Evolutionary conservation across 2,888 invertebrate genomes (phyloP), one percentile per base, ranked within the genome.

Genomic region (Drosophila anomelani): DNA sequence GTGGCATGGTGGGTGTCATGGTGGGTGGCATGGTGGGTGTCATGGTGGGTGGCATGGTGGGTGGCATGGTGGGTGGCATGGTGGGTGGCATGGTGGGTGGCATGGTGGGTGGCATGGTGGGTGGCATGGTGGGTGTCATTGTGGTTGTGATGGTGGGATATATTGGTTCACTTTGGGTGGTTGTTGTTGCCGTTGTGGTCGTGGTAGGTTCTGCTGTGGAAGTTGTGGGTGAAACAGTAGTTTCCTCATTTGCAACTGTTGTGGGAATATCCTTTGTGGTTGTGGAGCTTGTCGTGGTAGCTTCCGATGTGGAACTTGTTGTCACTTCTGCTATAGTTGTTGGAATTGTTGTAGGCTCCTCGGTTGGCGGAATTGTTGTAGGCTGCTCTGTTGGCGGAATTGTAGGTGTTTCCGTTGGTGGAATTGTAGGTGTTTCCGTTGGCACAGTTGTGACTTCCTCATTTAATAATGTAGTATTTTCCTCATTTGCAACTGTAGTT

Each of bases 31-130:
- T 26, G 26, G 26, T 26, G 26, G 23, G 23, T 23, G 23, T 1
- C 23, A 4, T 23, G 23, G 23, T 23, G 23, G 23, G 23, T 2
- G 23, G 23, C 23, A 4, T 23, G 23, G 23, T 62, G 32, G 77
- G 58, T 12, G 63, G 59, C 10, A 5, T 7, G 17, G 71, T 62
- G 32, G 77, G 58, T 12, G 63, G 56, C 10, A 5, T 8, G n/a
- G 44, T 56, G 17, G 53, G 43, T 8, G 70, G 54, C 7, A 3
- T 12, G 20, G 53, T 59, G 0, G 84, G 26, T 26, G 26, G 26
- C 26, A 26, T 26, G 4, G 26, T 26, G 26, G 26, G 26, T 26
- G 26, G 26, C 26, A 5, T 26, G 4, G 26, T 26, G 26, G 26
- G 26, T 26, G 26, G 26, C 26, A 5, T 26, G 26, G 26, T 26